These are phyloP conservation scores for Cheilosia impressa DNA, from an alignment of 2,888 invertebrate species.

Conservation along the genomic window DNA sequence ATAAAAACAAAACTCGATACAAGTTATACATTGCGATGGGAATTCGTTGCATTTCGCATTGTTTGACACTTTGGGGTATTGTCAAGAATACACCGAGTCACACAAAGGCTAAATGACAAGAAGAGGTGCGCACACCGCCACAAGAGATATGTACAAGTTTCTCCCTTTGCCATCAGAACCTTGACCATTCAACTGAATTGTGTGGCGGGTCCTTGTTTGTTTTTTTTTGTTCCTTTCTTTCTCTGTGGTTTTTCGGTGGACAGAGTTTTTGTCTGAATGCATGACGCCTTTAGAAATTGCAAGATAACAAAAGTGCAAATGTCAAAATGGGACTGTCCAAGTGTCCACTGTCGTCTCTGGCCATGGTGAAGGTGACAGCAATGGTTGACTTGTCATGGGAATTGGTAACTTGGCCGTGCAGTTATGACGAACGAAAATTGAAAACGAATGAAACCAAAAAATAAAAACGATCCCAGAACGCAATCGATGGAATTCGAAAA, in stretches of 20 bases:
- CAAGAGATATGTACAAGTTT: slow-evolving; percentile 41
- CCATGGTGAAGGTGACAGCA: slow-evolving; percentile 61
- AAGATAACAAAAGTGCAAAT: slow-evolving; percentile 73
- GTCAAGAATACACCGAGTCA: slow-evolving; percentile 51
- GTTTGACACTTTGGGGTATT: slow-evolving; percentile 72
- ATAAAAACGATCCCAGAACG: not conserved
- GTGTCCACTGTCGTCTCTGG: slow-evolving; percentile 65
- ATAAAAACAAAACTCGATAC: slow-evolving; percentile 27
- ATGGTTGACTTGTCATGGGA: slow-evolving; percentile 64
- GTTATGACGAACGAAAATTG: slow-evolving; percentile 40
- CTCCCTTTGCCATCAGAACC: slow-evolving; percentile 37
- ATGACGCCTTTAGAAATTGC: slow-evolving; percentile 72
- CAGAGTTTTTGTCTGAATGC: slow-evolving; percentile 66
- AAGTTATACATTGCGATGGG: slow-evolving; percentile 51
- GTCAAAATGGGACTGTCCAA: slow-evolving; percentile 65
- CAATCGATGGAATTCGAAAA: slow-evolving; percentile 47
- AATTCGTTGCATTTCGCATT: slow-evolving; percentile 72
- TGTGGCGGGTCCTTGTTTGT: slow-evolving; percentile 12
- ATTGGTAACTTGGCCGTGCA: slow-evolving; percentile 50
- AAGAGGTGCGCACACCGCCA: slow-evolving; percentile 22
- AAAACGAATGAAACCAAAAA: not conserved
- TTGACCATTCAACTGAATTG: slow-evolving; percentile 61
- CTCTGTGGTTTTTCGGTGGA: slow-evolving; percentile 39
- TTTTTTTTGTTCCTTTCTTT: not conserved
- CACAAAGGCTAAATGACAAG: slow-evolving; percentile 44